Conservation (phyloP, 2,113 vertebrate genomes). For the Zapornia atra region DNA sequence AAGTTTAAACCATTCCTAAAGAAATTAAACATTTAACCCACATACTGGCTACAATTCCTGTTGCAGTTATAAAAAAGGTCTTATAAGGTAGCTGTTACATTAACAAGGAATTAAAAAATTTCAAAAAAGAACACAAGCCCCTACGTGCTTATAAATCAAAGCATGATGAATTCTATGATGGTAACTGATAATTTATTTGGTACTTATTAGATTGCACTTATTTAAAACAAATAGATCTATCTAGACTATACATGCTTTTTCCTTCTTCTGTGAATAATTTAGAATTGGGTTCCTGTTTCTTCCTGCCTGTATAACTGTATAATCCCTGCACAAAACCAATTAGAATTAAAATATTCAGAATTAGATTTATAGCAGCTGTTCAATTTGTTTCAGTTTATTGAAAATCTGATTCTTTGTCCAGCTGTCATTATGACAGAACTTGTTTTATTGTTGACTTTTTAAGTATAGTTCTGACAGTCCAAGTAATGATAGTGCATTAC, state of each 20-base stretch:
- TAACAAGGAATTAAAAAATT: not conserved
- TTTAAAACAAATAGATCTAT: not conserved
- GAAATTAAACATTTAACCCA: not conserved
- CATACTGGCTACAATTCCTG: not conserved
- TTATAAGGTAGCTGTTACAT: not conserved
- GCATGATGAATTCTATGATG: not conserved
- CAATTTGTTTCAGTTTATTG: not conserved
- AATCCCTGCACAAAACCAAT: not conserved
- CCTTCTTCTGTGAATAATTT: not conserved
- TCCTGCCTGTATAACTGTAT: not conserved
- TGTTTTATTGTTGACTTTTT: not conserved
- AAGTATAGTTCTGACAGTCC: not conserved
- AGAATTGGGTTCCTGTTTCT: not conserved
- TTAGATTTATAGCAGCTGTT: not conserved
- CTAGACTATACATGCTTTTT: not conserved
- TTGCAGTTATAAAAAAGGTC: not conserved
- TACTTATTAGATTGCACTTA: not conserved
- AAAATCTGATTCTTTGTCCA: not conserved
- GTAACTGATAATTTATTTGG: not conserved
- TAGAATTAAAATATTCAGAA: not conserved
- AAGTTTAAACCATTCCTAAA: not conserved
- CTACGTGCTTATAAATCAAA: not conserved
- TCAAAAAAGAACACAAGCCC: not conserved
- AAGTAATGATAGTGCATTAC: not conserved
- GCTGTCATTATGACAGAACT: not conserved